Conservation (phyloP, 2,888 invertebrate genomes). For the Julus scandinavius region DNA sequence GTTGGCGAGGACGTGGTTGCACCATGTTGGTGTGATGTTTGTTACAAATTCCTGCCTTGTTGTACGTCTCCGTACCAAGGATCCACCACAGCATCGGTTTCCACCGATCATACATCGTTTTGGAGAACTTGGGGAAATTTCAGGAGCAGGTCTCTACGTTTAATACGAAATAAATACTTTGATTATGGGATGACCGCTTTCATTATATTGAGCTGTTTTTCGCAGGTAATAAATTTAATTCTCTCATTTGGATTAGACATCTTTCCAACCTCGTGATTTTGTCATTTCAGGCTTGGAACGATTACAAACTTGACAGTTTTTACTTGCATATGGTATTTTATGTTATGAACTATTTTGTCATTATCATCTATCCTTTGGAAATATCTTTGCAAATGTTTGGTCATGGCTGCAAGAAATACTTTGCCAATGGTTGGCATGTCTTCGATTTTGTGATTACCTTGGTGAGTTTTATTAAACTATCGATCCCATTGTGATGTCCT, state of each 20-base stretch:
- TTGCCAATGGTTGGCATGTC: slow-evolving; percentile 14
- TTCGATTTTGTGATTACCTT: slow-evolving; percentile 51
- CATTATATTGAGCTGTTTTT: not conserved
- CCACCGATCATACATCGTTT: not conserved
- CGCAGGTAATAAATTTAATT: not conserved
- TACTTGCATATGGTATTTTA: not conserved
- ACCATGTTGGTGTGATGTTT: slow-evolving; percentile 4
- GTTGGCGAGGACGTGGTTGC: not conserved
- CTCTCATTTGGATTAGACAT: not conserved
- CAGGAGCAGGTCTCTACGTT: not conserved
- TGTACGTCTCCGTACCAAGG: not conserved
- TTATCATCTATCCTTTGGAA: slow-evolving; percentile 48
- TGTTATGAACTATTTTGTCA: slow-evolving; percentile 40
- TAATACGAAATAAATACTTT: not conserved
- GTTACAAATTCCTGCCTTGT: slow-evolving; percentile 39
- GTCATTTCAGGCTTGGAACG: slow-evolving; percentile 41
- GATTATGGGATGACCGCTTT: slow-evolving; percentile 38
- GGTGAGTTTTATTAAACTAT: slow-evolving; percentile 4
- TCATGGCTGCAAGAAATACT: slow-evolving; percentile 45
- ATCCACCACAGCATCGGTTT: not conserved
- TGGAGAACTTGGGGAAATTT: slow-evolving; percentile 40
- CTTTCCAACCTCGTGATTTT: not conserved
- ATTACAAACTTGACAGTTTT: not conserved
- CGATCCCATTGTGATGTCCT: too few species aligned
- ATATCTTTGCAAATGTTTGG: slow-evolving; percentile 9